These are phyloP conservation scores for Leguminivora glycinivorella DNA, from an alignment of 1,140 invertebrate species.

Conservation along the genomic window DNA sequence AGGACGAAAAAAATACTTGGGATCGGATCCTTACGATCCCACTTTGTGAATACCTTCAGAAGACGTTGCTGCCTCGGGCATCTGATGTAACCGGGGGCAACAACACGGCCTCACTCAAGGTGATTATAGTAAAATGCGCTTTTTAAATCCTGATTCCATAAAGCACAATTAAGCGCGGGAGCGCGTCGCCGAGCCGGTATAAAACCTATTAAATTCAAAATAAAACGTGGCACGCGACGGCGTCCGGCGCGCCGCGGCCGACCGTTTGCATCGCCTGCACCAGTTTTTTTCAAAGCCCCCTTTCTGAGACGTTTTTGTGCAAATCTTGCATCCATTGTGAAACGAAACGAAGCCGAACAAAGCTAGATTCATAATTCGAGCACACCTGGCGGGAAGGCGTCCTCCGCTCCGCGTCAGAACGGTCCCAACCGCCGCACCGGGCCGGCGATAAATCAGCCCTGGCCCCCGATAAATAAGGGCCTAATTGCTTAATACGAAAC, in stretches of 20 bases:
- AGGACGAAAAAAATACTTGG: too few relatives aligned
- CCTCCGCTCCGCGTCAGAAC: conserved; percentile 34
- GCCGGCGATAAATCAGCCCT: conserved; percentile 56
- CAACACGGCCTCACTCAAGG: conserved; percentile 32
- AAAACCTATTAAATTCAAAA: conserved; percentile 50
- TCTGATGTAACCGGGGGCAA: neutral
- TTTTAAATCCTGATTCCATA: conserved; percentile 18
- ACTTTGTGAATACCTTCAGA: too few relatives aligned
- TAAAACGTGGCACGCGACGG: conserved; percentile 59
- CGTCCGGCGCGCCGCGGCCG: conserved; percentile 22
- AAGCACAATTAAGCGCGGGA: conserved; percentile 35
- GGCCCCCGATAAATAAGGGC: conserved; percentile 60
- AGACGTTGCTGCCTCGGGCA: too few relatives aligned
- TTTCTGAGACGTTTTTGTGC: conserved; percentile 70
- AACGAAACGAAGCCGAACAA: conserved; percentile 62
- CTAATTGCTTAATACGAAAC: conserved; percentile 57
- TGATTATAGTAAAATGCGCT: conserved; percentile 40
- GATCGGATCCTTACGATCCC: too few relatives aligned
- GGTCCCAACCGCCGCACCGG: conserved; percentile 45
- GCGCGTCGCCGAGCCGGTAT: conserved; percentile 30
- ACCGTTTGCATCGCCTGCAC: conserved; percentile 46
- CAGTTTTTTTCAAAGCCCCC: conserved; percentile 54
- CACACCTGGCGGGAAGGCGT: conserved; percentile 67
- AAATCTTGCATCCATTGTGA: conserved; percentile 72
- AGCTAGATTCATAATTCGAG: conserved; percentile 51